These are phyloP conservation scores for Drosophila hamatofila DNA, from an alignment of 2,888 invertebrate genomes.

Conservation along the genomic window DNA sequence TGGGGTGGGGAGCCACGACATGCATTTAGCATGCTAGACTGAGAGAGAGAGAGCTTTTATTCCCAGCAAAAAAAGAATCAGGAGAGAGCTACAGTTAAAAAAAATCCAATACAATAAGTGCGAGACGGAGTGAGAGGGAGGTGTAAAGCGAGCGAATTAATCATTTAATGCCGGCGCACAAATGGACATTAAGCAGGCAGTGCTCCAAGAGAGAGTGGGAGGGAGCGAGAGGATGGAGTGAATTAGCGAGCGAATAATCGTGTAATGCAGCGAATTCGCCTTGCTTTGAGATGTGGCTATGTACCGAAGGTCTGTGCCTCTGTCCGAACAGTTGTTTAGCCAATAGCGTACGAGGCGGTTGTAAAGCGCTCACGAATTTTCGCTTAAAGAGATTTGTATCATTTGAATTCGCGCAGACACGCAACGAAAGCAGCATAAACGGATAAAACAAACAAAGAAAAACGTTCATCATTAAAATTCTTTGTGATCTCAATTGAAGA, in stretches of 20 bases:
- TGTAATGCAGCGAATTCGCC: constrained; percentile 21
- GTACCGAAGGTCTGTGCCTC: constrained; percentile 6
- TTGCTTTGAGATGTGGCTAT: constrained; percentile 28
- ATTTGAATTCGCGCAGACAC: constrained; percentile 29
- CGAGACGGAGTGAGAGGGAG: neutral
- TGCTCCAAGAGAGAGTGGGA: neutral
- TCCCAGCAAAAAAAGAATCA: neutral
- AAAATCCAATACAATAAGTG: neutral
- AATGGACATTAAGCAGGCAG: constrained; percentile 21
- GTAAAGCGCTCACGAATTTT: constrained; percentile 60
- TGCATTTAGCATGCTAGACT: constrained; percentile 21
- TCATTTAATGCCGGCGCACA: neutral
- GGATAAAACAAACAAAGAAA: constrained; percentile 57
- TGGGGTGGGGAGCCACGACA: neutral
- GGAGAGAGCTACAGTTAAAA: neutral
- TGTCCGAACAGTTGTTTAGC: constrained; percentile 47
- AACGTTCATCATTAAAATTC: constrained; percentile 28
- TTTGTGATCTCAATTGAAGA: constrained; percentile 38
- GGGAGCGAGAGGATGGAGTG: neutral
- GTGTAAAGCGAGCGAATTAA: neutral
- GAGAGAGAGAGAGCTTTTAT: constrained; percentile 9
- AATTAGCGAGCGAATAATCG: neutral
- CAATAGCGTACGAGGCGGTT: constrained; percentile 64
- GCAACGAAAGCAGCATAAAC: constrained; percentile 20
- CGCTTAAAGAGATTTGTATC: constrained; percentile 30